Percentiles rank a stretch among this genome's conserved stretches.
These are phyloP conservation scores for Sminthurinus signatus DNA, from an alignment of 1,140 invertebrate species.

Conservation along the genomic window DNA sequence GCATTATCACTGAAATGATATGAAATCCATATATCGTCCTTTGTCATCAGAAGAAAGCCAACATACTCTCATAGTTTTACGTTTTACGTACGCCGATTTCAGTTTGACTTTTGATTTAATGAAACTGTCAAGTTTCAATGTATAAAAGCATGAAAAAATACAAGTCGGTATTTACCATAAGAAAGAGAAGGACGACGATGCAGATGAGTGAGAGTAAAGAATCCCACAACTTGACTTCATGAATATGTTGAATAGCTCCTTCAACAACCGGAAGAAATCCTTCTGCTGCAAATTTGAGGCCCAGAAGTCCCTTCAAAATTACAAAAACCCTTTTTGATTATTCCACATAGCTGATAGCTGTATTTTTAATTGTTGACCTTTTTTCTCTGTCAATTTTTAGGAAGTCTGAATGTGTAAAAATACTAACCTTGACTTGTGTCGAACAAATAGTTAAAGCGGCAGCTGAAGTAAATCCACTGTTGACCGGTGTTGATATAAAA, in stretches of 20 bases:
- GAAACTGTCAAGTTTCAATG: too few relatives aligned
- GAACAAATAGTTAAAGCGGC: conserved; percentile 86
- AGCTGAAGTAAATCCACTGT: conserved; percentile 89
- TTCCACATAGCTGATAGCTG: too few relatives aligned
- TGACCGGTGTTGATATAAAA: conserved; percentile 90
- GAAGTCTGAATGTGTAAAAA: too few relatives aligned
- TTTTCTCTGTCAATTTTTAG: too few relatives aligned
- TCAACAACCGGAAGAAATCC: conserved; percentile 53
- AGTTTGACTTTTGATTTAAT: too few relatives aligned
- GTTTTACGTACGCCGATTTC: too few relatives aligned
- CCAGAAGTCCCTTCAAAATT: conserved; percentile 68
- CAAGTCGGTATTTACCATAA: conserved; percentile 55
- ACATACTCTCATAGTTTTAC: too few relatives aligned
- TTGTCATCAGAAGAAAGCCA: too few relatives aligned
- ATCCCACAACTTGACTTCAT: conserved; percentile 53
- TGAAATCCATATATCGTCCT: too few relatives aligned
- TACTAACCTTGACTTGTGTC: conserved; percentile 85
- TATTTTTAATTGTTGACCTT: too few relatives aligned
- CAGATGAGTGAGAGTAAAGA: conserved; percentile 62
- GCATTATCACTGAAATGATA: too few relatives aligned
- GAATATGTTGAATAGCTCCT: conserved; percentile 41
- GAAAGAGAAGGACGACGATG: conserved; percentile 60
- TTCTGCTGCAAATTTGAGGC: conserved; percentile 63
- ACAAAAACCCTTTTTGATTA: too few relatives aligned
- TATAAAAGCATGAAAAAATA: background rate